Base-by-base conservation (phyloP, 2,113 vertebrate species). In the Phocoena phocoena region DNA sequence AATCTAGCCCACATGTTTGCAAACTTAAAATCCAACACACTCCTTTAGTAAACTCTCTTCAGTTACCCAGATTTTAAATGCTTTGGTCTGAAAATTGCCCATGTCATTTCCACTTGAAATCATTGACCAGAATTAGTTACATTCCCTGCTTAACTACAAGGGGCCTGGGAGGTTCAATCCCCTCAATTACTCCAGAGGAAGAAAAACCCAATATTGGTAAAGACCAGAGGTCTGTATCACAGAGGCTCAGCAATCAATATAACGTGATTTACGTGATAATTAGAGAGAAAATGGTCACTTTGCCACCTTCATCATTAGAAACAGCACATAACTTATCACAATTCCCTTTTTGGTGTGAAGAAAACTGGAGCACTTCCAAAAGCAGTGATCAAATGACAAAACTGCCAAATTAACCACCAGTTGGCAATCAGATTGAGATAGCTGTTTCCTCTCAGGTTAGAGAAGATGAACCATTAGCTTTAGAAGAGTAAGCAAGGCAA, bases 381-480 rank as follows among this genome's bases (percentile, higher is more conserved):
- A 81, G 31, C 76, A 88, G 53, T 50, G 84, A 95, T 95, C 87
- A 85, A 80, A 93, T 67, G 53, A 65, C n/a, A 47, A 93, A 97
- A 95, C 86, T 38, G 73, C 65, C 87, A 95, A 80, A 95, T 97
- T 92, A 95, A 95, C 67, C 89, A 80, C 41, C 74, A 84, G 90
- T 23, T 96, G 92, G 90, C 63, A 70, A 70, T 96, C 88, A 80
- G 68, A 47, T 79, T 41, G 92, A 76, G 62, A 86, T 8, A 50
- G 65, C 80, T 60, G 28, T 83, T 71, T 93, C 50, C 68, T 93
- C 68, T 67, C 15, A 18, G 76, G 62, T 89, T 76, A 70, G 50
- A 90, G 63, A 63, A 70, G 68, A 97, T 67, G 38, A 91, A 62
- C 83, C 68, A n/a, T 76, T 36, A 76, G 50, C 58, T 94, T 90